phyloP scores from a whole-genome alignment of 2,888 invertebrate genomes.

The Mechanitis messenoides region DNA sequence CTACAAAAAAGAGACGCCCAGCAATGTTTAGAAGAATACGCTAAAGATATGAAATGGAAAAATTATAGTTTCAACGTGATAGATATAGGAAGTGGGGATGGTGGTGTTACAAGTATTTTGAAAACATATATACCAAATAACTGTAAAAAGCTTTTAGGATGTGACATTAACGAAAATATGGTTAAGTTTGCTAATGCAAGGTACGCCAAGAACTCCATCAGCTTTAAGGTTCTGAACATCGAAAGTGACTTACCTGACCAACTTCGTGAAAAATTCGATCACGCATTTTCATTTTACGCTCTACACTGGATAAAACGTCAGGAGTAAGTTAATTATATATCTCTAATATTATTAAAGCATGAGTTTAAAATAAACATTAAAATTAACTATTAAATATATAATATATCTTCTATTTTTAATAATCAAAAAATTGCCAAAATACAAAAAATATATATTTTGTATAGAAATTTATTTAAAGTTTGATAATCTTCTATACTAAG shows the following conservation, averaged over 20 bases:
- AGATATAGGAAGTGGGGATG: slow-evolving; percentile 87
- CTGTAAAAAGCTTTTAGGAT: slow-evolving; percentile 76
- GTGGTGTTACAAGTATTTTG: slow-evolving; percentile 79
- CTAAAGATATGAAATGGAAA: slow-evolving; percentile 75
- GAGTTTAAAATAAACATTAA: background rate
- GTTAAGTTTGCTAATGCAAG: slow-evolving; percentile 78
- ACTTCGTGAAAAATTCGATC: slow-evolving; percentile 75
- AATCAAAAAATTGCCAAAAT: no score
- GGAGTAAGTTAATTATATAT: slow-evolving; percentile 66
- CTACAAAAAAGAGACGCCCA: slow-evolving; percentile 79
- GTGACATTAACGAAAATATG: slow-evolving; percentile 85
- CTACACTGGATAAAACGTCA: slow-evolving; percentile 87
- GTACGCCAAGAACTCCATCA: slow-evolving; percentile 60
- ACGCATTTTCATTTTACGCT: slow-evolving; percentile 86
- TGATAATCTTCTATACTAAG: no score
- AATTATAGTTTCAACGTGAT: slow-evolving; percentile 60
- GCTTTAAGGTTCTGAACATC: slow-evolving; percentile 78
- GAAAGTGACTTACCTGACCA: slow-evolving; percentile 66
- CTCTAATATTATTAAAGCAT: background rate
- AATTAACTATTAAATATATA: no score
- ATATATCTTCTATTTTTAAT: no score
- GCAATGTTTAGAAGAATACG: slow-evolving; percentile 80
- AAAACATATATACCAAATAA: slow-evolving; percentile 76
- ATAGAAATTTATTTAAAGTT: no score
- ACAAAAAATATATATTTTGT: no score